Percentiles rank a stretch among this genome's conserved stretches.
These are phyloP conservation scores for Geotrypetes seraphini DNA, from an alignment of 2,797 vertebrate species.

Conservation along the genomic window DNA sequence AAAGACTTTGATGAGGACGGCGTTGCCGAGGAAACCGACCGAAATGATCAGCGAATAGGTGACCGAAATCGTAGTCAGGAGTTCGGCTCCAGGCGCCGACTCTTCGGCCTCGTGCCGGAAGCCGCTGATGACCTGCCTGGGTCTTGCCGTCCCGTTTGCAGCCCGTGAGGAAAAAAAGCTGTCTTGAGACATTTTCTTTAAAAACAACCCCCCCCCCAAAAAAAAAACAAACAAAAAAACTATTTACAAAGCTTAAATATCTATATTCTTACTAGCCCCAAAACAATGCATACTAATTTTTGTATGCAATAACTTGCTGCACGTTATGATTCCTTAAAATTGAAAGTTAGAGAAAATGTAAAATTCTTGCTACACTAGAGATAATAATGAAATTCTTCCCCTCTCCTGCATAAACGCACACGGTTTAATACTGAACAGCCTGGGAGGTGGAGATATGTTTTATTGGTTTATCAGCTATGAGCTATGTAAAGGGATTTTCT, in stretches of 20 bases:
- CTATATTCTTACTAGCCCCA: slow-evolving; percentile 25
- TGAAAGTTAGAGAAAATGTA: not conserved
- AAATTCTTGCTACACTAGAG: slow-evolving; percentile 4
- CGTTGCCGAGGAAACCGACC: slow-evolving; percentile 64
- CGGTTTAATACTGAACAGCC: slow-evolving; percentile 38
- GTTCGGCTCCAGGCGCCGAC: slow-evolving; percentile 48
- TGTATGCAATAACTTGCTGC: slow-evolving; percentile 1
- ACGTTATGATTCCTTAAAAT: too few relatives aligned
- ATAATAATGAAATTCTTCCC: slow-evolving; percentile 23
- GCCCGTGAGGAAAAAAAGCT: slow-evolving; percentile 25
- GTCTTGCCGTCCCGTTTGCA: slow-evolving; percentile 41
- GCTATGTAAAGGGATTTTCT: slow-evolving; percentile 17
- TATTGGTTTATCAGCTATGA: slow-evolving; percentile 41
- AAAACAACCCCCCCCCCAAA: too few relatives aligned
- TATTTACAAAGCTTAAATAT: slow-evolving; percentile 21
- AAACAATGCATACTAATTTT: slow-evolving; percentile 3
- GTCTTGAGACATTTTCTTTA: slow-evolving; percentile 43
- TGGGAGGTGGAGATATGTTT: slow-evolving; percentile 53
- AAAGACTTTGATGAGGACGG: slow-evolving; percentile 65
- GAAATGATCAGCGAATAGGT: slow-evolving; percentile 59
- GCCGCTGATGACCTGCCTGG: slow-evolving; percentile 26
- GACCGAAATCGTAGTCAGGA: slow-evolving; percentile 49
- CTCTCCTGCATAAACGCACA: slow-evolving; percentile 35
- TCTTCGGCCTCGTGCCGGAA: slow-evolving; percentile 26
- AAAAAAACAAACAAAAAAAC: too few relatives aligned